phyloP scores from a whole-genome alignment of 1,140 invertebrate species.

The Orussus abietinus region DNA sequence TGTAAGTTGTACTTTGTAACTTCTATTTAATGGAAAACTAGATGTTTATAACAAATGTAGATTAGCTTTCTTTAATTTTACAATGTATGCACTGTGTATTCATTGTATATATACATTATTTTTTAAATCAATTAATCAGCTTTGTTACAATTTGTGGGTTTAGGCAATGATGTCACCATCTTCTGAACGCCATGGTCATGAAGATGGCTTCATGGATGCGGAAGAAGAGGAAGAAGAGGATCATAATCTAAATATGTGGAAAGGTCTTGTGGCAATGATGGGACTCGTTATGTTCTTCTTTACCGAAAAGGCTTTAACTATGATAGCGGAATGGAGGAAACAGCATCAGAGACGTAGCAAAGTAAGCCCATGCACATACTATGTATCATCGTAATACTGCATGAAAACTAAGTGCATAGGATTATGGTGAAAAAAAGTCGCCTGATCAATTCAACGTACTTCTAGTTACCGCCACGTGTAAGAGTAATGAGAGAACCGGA shows the following conservation, averaged over 20 bases:
- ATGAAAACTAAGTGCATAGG: slow-evolving; percentile 49
- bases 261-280: slow-evolving; percentile 74
- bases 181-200: slow-evolving; percentile 40
- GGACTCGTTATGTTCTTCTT: slow-evolving; percentile 87
- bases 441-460: slow-evolving; percentile 14
- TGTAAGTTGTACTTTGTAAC: slow-evolving; percentile 54
- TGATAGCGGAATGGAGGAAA: slow-evolving; percentile 77
- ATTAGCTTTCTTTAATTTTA: too few relatives aligned
- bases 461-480: slow-evolving; percentile 58
- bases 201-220: slow-evolving; percentile 29
- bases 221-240: slow-evolving; percentile 32
- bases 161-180: slow-evolving; percentile 50
- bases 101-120: background rate
- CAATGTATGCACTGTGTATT: slow-evolving; percentile 1
- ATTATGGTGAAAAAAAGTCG: slow-evolving; percentile 9
- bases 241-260: slow-evolving; percentile 72
- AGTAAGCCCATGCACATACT: slow-evolving; percentile 26
- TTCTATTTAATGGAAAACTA: too few relatives aligned
- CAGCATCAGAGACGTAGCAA: slow-evolving; percentile 58
- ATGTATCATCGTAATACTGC: slow-evolving; percentile 33
- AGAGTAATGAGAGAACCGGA: slow-evolving; percentile 64
- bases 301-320: slow-evolving; percentile 75
- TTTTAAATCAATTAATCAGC: too few relatives aligned
- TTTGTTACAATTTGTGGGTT: slow-evolving; percentile 12
- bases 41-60: too few relatives aligned